A percentile compares a stretch with the other conserved stretches of the same genome.
Evolutionary conservation across 2,888 invertebrate genomes (phyloP).

Genomic region (Amphipoea oculea): DNA sequence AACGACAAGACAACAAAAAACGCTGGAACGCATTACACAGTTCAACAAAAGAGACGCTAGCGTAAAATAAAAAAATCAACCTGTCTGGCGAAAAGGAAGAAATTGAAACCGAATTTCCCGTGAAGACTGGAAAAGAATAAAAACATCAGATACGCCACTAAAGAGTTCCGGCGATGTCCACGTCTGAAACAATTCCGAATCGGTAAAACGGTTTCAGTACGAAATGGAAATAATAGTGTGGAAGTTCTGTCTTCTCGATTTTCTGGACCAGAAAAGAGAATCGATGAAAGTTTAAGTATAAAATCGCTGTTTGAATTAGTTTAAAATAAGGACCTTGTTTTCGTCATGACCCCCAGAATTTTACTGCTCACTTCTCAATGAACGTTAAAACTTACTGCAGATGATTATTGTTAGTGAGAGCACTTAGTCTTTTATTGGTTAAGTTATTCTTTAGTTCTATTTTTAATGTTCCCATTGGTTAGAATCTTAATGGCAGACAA

Average conservation of each 20-base stretch:
- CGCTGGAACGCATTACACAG: slow-evolving; percentile 39
- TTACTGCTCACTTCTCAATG: background rate
- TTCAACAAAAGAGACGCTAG: slow-evolving; percentile 38
- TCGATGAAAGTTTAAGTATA: slow-evolving; percentile 20
- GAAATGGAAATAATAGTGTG: slow-evolving; percentile 54
- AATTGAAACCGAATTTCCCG: slow-evolving; percentile 72
- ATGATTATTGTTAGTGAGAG: background rate
- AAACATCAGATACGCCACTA: slow-evolving; percentile 59
- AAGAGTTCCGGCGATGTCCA: slow-evolving; percentile 54
- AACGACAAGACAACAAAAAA: slow-evolving; percentile 41
- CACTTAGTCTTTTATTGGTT: background rate
- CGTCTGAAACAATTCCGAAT: slow-evolving; percentile 62
- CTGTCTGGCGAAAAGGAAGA: slow-evolving; percentile 60
- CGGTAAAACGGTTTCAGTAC: slow-evolving; percentile 53
- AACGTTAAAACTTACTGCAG: background rate
- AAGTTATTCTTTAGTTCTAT: background rate
- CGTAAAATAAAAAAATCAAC: slow-evolving; percentile 57
- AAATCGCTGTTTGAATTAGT: slow-evolving; percentile 22
- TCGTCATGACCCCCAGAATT: background rate
- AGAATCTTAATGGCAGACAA: background rate
- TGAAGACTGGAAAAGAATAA: slow-evolving; percentile 64
- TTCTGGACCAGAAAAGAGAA: slow-evolving; percentile 14
- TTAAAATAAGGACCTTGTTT: slow-evolving; percentile 16
- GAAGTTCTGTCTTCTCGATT: slow-evolving; percentile 45
- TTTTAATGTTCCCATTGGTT: background rate